Evolutionary conservation across 2,888 invertebrate species (phyloP), one percentile per base, ranked within the genome.

Genomic region (Hemaris fuciformis): DNA sequence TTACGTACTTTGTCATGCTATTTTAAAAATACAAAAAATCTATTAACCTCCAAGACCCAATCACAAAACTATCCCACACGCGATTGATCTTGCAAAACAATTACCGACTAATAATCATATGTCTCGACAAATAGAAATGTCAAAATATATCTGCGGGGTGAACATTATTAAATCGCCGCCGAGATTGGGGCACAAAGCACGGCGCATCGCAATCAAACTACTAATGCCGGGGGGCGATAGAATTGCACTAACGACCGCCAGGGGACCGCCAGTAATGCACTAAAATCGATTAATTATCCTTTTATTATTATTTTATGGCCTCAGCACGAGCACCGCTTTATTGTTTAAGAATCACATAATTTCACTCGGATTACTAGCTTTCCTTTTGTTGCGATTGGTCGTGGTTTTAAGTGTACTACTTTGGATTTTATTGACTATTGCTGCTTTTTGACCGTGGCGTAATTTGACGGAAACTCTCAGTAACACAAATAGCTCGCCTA

Each of bases 281-380:
- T 82, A 83, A 82, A 85, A 89, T 91, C 89, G 84, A 89, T 90
- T 92, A 91, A 91, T 91, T 91, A 89, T 88, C 83, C 88, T 78
- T 91, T 89, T 90, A 90, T 90, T 91, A 90, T 91, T 88, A 88
- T 87, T 90, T 91, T 87, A 91, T 91, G 83, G 88, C 77, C 76
- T 70, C 71, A 45, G 56, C 23, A 31, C 25, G 38, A 60, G 38
- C 60, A 27, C 59, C 34, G 43, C 38, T 25, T 41, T 53, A 60
- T 60, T 58, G 25, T 58, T 48, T 22, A 25, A 34, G 57, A 57
- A 43, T 43, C 61, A 31, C 45, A 45, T 57, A 61, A 45, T 57
- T 57, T 57, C 45, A 15, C 27, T 23, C 23, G 22, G 38, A 43
- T 43, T 43, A 38, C 43, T 20, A 23, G 27, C n/a, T 58, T 58